Base-by-base conservation (phyloP, 2,797 vertebrate genomes). In the Acridotheres tristis region DNA sequence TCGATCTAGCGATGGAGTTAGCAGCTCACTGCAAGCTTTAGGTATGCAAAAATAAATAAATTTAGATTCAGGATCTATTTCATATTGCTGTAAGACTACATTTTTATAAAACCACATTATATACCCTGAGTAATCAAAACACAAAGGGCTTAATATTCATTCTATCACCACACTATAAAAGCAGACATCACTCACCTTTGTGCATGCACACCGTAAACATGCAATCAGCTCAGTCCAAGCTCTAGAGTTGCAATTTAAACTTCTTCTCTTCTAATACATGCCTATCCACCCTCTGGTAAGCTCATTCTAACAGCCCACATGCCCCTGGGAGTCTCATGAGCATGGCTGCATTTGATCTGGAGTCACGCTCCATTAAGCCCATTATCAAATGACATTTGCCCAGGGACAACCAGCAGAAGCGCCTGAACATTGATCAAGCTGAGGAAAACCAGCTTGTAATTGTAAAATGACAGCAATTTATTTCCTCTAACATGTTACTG, bases 1-100 rank as follows among this genome's bases (percentile, higher is more conserved):
- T 69, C 99, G 98, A 94, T 99, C 99, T 97, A 99, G 92, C 27
- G 99, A 98, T 0, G 99, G 99, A 55, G 99, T 99, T 68, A 98
- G 97, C 91, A 99, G 97, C 92, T 99, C 99, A 80, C 98, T 98
- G 98, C 99, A 99, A 94, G 98, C 99, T 99, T 96, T 36, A 85
- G 67, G 67, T 42, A 89, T 25, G 43, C 30, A 92, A 89, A 1
- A 94, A 94, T 14, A 84, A 86, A 68, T 53, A 48, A 19, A 67
- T 77, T 95, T 45, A 96, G 68, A 86, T 43, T 61, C 45, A 88
- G 10, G 18, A 53, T 87, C 53, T 59, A 84, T 63, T 84, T 43
- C 59, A 34, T 55, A 47, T 13, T 50, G 21, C 26, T 83, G 6
- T 72, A 89, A 88, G 48, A 88, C 17, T 16, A 57, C 13, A 26